Base-by-base conservation (phyloP, 2,888 invertebrate genomes). In the Drosophila infuscata region DNA sequence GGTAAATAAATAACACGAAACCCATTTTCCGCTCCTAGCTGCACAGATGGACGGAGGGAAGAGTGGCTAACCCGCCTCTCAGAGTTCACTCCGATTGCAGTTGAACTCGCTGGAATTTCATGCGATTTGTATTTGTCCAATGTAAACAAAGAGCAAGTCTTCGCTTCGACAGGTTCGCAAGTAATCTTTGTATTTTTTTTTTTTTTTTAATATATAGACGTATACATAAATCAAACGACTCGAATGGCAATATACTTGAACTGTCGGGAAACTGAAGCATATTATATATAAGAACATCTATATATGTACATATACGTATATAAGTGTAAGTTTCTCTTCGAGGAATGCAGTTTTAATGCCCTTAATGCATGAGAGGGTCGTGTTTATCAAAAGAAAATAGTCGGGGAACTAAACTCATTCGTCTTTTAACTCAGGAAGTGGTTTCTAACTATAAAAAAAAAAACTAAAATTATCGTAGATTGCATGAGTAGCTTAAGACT, bases 1-100 rank as follows among this genome's bases (percentile, higher is more conserved):
- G 89, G 85, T 75, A 88, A 85, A 88, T 88, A 88, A 89, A 88
- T 85, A 88, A 88, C 87, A 88, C 89, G 87, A 85, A 88, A 83
- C 82, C 88, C 83, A 85, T 87, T 84, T 88, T 84, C 76, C 73
- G 74, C 75, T 81, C 51, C 70, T 53, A 67, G 49, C 46, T 41
- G 66, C 66, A 46, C 66, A 46, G 52, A 56, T 43, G 60, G 25
- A 25, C 48, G 49, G 29, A 57, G 30, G 25, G 52, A 54, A 12
- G 30, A 15, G 36, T 4, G 43, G 30, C 52, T 15, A 25, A 36
- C 29, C 51, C 35, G 17, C 43, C 33, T 29, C 30, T 63, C 65
- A 76, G 76, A 58, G 79, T 66, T 82, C 77, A 69, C 70, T 58
- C 25, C 74, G 75, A 70, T 86, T 88, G 80, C 84, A 80, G 87